Evolutionary conservation across 2,113 vertebrate species (phyloP).

Genomic region (Notarius lentiginosus): DNA sequence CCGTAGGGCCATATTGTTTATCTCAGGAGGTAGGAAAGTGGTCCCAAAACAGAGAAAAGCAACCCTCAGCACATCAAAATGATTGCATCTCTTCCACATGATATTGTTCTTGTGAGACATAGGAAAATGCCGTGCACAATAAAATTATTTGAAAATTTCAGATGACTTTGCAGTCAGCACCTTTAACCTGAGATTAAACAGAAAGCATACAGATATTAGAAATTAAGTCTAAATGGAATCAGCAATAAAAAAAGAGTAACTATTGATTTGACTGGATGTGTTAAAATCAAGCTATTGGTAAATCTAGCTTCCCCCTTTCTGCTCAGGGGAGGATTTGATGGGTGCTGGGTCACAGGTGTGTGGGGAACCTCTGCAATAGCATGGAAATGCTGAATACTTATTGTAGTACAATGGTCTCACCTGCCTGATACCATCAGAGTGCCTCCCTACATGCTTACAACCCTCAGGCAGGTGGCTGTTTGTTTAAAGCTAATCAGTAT

Average conservation of each 20-base stretch:
- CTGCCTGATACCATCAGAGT: constrained; percentile 45
- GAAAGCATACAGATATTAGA: background rate
- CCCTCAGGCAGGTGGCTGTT: constrained; percentile 42
- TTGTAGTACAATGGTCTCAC: constrained; percentile 42
- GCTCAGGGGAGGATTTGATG: background rate
- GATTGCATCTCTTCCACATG: no score
- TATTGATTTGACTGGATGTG: background rate
- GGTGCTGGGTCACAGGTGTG: constrained; percentile 17
- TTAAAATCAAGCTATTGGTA: constrained; percentile 9
- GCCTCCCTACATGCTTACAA: constrained; percentile 35
- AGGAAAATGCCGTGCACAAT: no score
- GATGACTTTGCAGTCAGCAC: no score
- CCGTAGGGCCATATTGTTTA: no score
- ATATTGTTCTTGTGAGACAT: no score
- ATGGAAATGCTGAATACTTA: constrained; percentile 21
- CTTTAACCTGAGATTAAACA: background rate
- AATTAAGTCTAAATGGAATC: background rate
- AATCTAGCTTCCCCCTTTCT: background rate
- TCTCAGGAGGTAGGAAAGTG: no score
- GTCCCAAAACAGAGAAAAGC: no score
- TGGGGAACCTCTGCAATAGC: constrained; percentile 23
- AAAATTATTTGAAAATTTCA: no score
- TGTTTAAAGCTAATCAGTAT: constrained; percentile 51
- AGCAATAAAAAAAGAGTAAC: background rate
- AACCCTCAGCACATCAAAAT: no score